Evolutionary conservation across 2,113 vertebrate genomes (phyloP).

Genomic region (Zosterops hypoxanthus): DNA sequence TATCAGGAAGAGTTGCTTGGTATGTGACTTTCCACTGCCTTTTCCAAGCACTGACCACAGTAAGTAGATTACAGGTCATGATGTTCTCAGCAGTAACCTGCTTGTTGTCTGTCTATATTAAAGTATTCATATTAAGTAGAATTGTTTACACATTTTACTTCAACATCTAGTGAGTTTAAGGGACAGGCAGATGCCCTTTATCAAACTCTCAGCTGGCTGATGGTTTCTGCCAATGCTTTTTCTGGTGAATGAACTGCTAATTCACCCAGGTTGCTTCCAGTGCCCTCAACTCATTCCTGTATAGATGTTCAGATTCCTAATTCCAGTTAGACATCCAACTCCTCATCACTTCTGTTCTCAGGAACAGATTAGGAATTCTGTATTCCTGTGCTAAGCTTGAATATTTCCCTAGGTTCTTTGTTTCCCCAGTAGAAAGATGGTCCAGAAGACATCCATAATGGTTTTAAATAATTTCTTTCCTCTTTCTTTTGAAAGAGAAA

Average conservation of each 20-base stretch:
- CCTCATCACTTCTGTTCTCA: not conserved
- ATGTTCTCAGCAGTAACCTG: not conserved
- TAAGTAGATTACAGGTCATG: conserved; percentile 71
- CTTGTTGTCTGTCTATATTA: not conserved
- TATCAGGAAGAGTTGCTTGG: conserved; percentile 83
- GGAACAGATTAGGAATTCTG: not conserved
- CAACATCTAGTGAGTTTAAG: not conserved
- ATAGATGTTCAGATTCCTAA: not conserved
- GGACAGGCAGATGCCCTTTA: not conserved
- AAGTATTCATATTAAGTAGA: not conserved
- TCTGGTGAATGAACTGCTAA: not conserved
- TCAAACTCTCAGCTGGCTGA: not conserved
- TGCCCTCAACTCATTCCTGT: not conserved
- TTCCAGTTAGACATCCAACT: not conserved
- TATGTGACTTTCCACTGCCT: conserved; percentile 89
- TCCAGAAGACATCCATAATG: not conserved
- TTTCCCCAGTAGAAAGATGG: not conserved
- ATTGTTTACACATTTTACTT: not conserved
- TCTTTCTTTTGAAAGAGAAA: not conserved
- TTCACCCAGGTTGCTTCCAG: not conserved
- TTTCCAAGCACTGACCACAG: conserved; percentile 92
- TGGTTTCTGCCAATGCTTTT: not conserved
- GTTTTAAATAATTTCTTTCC: not conserved
- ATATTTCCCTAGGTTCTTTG: not conserved
- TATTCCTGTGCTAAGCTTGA: not conserved